Base-by-base conservation (phyloP, 2,888 invertebrate species). In the Nomada hirtipes region DNA sequence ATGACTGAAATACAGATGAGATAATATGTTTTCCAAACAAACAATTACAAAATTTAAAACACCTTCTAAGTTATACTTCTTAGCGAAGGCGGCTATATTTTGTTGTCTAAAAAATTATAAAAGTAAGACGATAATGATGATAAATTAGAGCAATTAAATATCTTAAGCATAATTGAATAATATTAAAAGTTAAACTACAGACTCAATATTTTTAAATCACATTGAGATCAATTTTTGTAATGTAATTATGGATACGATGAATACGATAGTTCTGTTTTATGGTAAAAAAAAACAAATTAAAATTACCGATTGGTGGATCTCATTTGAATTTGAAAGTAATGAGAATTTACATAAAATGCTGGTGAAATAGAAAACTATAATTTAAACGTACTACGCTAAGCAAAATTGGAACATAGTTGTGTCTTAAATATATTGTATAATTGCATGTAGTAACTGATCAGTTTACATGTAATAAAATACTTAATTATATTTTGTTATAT, bases 361-460 rank as follows among this genome's bases (percentile, higher is more conserved):
- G 7, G 13, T n/a, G 15, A 61, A 15, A 29, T 61, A 29, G 15
- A 18, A 4, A 61, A 47, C 36, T 11, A 36, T 50, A 55, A 15
- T 59, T 52, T n/a, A 64, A 42, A 76, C 47, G n/a, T 64, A 79
- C 44, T 70, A 75, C 59, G 18, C 53, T 60, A 11, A 65, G 65
- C 59, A 70, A 77, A 64, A 18, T 52, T 15, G 29, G 29, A 53
- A 60, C 13, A 59, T 26, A 42, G 50, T 57, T 63, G 23, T 15
- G 20, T 20, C 18, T 42, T 18, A 60, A 60, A 47, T 29, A 55
- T 1, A 23, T 23, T 23, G 23, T 23, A 23, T 7, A 29, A 47
- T 23, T 60, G 36, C 11, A 60, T 50, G 20, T 4, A 59, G 9
- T 36, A 29, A 75, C 2, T 29, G 15, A 47, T 42, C 13, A 64